These are phyloP conservation scores for Amphipoea lucens DNA, from an alignment of 2,888 invertebrate genomes.

Conservation along the genomic window DNA sequence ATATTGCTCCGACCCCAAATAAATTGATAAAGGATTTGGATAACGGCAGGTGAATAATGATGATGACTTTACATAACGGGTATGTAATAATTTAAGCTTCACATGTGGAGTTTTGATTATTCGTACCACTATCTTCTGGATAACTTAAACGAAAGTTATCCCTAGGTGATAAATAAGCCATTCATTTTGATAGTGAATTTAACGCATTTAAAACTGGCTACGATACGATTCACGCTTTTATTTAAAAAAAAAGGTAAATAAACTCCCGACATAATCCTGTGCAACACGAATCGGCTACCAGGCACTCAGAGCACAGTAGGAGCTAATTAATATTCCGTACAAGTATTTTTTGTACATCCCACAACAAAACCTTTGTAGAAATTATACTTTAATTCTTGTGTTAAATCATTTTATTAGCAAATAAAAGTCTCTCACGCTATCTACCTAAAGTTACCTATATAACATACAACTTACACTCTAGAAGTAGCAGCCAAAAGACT, in stretches of 20 bases:
- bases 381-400: constrained; percentile 32
- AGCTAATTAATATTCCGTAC: constrained; percentile 54
- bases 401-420: constrained; percentile 32
- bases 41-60: neutral
- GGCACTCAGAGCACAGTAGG: constrained; percentile 40
- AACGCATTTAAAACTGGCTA: neutral
- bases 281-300: constrained; percentile 44
- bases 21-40: too few species aligned
- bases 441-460: neutral
- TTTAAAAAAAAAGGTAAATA: constrained; percentile 12
- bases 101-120: neutral
- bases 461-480: neutral
- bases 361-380: constrained; percentile 43
- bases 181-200: neutral
- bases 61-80: neutral
- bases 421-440: neutral
- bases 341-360: constrained; percentile 43
- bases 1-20: neutral
- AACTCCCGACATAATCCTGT: constrained; percentile 30
- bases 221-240: neutral
- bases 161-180: neutral
- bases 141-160: neutral
- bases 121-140: neutral
- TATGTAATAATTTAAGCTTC: neutral
- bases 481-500: too few species aligned